Base-by-base conservation (phyloP, 2,888 invertebrate species). In the Platycnemis pennipes region DNA sequence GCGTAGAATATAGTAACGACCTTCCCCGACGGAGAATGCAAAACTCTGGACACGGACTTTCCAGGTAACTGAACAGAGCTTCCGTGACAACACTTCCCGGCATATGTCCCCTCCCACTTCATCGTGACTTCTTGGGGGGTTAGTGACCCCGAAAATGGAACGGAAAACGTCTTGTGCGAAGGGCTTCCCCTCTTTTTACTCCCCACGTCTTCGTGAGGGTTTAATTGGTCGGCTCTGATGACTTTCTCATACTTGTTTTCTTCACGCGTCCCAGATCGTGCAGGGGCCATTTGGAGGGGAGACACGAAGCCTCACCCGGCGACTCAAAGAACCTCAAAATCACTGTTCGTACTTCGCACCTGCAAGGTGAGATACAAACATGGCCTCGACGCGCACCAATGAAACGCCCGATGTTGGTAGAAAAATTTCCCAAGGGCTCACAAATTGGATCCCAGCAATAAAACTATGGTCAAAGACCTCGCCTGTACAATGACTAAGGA, bases 1-100 rank as follows among this genome's bases (percentile, higher is more conserved):
- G n/a, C n/a, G n/a, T n/a, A n/a, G n/a, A n/a, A n/a, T n/a, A n/a
- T n/a, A n/a, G n/a, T n/a, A n/a, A n/a, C 26, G 16, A 2, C 77
- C 77, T 63, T 8, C 8, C 37, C n/a, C 13, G 2, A 63, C 31
- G 37, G 26, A 77, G 77, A 77, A 77, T 77, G 37, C 77, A 77
- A 37, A 26, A 37, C 16, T 11, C 13, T 37, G 13, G 77, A 11
- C 4, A 77, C 4, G 31, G 31, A 11, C 37, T 77, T 77, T 77
- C 77, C 77, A 77, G 77, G 37, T 37, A 77, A 77, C 77, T 77
- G 31, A n/a, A 77, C 31, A 77, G 77, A 26, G 77, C 77, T 77
- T 77, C 77, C 37, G 77, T 37, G 63, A 77, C 13, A 37, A 77
- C 31, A 77, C 31, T 77, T 37, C 11, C 77, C 37, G 37, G 37